Evolutionary conservation across 2,797 vertebrate genomes (phyloP).

Genomic region (Danio kyathit): DNA sequence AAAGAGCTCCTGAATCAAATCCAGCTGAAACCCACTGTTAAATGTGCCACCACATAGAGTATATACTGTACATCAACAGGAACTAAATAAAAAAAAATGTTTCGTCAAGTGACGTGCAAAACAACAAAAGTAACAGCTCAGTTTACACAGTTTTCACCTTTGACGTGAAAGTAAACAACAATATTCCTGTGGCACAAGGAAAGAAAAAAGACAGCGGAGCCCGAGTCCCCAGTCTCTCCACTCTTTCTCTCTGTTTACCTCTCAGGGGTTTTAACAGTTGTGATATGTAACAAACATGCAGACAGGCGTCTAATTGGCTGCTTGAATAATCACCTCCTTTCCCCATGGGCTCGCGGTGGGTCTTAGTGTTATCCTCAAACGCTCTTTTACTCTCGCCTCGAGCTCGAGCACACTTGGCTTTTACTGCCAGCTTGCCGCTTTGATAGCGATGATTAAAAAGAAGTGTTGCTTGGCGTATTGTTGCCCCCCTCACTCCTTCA

Average conservation of each 20-base stretch:
- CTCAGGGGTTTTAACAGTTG: slow-evolving; percentile 53
- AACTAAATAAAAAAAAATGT: background rate
- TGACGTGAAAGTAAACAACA: slow-evolving; percentile 39
- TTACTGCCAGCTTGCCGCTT: slow-evolving; percentile 75
- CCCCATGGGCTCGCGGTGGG: slow-evolving; percentile 60
- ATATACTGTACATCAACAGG: too few relatives aligned
- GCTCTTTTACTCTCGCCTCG: slow-evolving; percentile 64
- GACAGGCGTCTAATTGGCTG: slow-evolving; percentile 73
- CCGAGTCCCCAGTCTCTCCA: slow-evolving; percentile 17
- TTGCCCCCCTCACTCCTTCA: slow-evolving; percentile 59
- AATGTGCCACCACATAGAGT: background rate
- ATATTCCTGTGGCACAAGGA: slow-evolving; percentile 27
- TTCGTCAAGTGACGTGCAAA: background rate
- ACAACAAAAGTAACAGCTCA: background rate
- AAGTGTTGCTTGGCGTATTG: slow-evolving; percentile 68
- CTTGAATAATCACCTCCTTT: slow-evolving; percentile 76
- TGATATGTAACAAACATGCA: slow-evolving; percentile 66
- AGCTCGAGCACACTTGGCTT: slow-evolving; percentile 68
- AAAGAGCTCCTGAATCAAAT: background rate
- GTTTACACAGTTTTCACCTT: slow-evolving; percentile 5
- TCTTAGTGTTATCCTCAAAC: slow-evolving; percentile 70
- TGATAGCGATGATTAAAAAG: slow-evolving; percentile 81
- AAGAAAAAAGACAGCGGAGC: slow-evolving; percentile 18
- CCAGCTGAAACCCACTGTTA: background rate
- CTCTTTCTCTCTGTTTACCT: slow-evolving; percentile 51